A percentile compares a stretch with the other conserved stretches of the same genome.
These are phyloP conservation scores for Elephantulus edwardii DNA, from an alignment of 2,113 vertebrate species.

Conservation along the genomic window DNA sequence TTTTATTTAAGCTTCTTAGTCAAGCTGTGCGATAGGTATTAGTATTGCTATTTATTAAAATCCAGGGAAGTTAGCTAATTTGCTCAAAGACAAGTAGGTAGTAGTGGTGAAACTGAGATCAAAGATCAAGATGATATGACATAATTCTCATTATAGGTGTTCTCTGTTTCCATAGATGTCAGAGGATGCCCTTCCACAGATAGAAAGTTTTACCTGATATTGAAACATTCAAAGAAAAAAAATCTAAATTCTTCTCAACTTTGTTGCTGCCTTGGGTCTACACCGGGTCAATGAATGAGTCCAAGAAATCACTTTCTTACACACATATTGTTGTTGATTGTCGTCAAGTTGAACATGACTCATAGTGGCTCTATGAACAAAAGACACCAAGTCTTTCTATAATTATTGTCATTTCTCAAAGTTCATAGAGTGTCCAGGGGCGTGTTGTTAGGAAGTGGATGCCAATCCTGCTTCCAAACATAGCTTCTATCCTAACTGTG, in stretches of 20 bases:
- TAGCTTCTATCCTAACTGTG: neutral
- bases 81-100: neutral
- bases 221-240: neutral
- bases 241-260: neutral
- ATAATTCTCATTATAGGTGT: neutral
- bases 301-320: neutral
- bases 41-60: neutral
- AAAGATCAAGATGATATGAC: neutral
- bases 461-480: too few species aligned
- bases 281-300: neutral
- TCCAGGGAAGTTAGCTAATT: constrained; percentile 24
- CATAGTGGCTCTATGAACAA: too few species aligned
- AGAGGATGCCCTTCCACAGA: neutral
- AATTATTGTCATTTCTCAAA: too few species aligned
- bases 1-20: neutral
- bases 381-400: too few species aligned
- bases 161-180: neutral
- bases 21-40: neutral
- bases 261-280: neutral
- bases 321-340: too few species aligned
- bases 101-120: neutral
- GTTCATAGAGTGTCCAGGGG: too few species aligned
- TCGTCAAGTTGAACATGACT: neutral
- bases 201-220: neutral
- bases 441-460: too few species aligned